Evolutionary conservation across 2,113 vertebrate genomes (phyloP).

Genomic region (Laterallus jamaicensis): DNA sequence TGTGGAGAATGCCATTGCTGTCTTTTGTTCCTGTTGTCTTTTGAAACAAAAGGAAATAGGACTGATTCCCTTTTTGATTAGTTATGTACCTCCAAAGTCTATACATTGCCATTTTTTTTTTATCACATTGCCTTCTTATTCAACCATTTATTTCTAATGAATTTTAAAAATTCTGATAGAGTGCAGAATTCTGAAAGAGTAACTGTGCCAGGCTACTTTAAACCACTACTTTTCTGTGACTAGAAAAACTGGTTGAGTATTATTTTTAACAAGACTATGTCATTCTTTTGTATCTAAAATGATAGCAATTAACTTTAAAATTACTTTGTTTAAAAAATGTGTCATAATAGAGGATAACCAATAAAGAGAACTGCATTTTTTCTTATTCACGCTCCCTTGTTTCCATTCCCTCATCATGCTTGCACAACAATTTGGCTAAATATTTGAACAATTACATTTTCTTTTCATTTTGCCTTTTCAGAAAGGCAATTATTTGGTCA

Average conservation of each 20-base stretch:
- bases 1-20: background rate
- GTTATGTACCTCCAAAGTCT: background rate
- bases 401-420: background rate
- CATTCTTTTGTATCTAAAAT: background rate
- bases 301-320: background rate
- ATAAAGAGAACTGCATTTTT: background rate
- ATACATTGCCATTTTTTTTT: background rate
- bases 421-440: background rate
- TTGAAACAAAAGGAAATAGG: background rate
- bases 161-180: background rate
- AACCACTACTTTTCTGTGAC: background rate
- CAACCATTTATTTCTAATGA: background rate
- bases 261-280: background rate
- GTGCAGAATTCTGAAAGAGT: no score
- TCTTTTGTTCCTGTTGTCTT: background rate
- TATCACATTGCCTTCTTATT: background rate
- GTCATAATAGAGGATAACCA: background rate
- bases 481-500: slow-evolving; percentile 45
- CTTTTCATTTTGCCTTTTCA: background rate
- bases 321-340: background rate
- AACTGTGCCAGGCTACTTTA: background rate
- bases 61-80: background rate
- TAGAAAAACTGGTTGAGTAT: background rate
- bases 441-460: slow-evolving; percentile 21
- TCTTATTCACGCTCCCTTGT: background rate